Base-by-base conservation (phyloP, 1,140 invertebrate species). In the Lasaia peninsularis region DNA sequence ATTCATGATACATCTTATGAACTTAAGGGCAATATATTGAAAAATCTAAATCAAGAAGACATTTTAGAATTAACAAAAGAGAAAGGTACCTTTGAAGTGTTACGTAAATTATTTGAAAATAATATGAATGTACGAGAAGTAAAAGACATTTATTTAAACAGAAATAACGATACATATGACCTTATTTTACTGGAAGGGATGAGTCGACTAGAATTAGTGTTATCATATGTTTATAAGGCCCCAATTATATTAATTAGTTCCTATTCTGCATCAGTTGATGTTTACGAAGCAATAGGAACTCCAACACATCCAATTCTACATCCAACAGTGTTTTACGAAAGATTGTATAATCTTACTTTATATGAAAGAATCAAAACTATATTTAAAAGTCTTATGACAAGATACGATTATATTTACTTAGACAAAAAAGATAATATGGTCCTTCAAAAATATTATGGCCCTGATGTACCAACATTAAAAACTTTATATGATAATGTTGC, bases 171-270 rank as follows among this genome's bases (percentile, higher is more conserved):
- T 1, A 48, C 14, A 32, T 55, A 28, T 32, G 53, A 55, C 44
- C 28, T 55, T 11, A 55, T 55, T 44, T 14, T 44, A 44, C 7
- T 56, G 3, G 54, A 57, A 24, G 54, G 20, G 16, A 10, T 33
- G 5, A 11, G n/a, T 7, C 11, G 14, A 24, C 31, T 18, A 20
- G 24, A 18, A 16, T 32, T 60, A n/a, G 37, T 31, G 4, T 35
- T 64, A 16, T 52, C 57, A 8, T 34, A 64, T 32, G 8, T 62
- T 33, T 49, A 57, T n/a, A 60, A 60, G 21, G 60, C 54, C 10
- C 60, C 64, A 9, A 50, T 57, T 9, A 60, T 66, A 10, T 10
- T 53, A 9, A 35, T 66, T 0, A 66, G 64, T 40, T 62, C 64
- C 6, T 51, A 60, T 7, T 56, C 53, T 10, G 37, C 31, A 24